Evolutionary conservation across 2,888 invertebrate species (phyloP), one percentile per base, ranked within the genome.

Genomic region (Melinopterus prodromus): DNA sequence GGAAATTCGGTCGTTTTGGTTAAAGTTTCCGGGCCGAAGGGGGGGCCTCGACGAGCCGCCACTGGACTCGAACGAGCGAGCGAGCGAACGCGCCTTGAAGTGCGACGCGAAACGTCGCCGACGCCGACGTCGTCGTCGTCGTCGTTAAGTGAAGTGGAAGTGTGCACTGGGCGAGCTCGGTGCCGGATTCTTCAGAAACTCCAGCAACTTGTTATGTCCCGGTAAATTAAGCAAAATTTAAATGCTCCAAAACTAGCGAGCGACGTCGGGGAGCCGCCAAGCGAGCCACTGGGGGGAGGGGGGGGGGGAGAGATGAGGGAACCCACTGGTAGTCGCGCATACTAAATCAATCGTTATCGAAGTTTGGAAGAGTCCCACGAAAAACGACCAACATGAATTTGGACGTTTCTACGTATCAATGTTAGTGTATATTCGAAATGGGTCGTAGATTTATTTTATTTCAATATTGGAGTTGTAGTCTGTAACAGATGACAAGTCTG

Each of bases 211-310:
- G 53, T 53, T 53, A 53, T 53, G 53, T 53, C 53, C 53, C 53
- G 53, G 53, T 53, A 53, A 53, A 53, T 53, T 53, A 53, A 53
- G 53, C 53, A 53, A 53, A 53, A 53, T 53, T 53, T 53, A 53
- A 53, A 53, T 53, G 53, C 9, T 53, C 53, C 53, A 53, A 53
- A 53, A 53, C 53, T 53, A 53, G 53, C 53, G 53, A 12, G 53
- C 7, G 53, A 53, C 53, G 53, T 12, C 53, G 12, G 3, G 26
- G 26, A 26, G 26, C 53, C 12, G 53, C 53, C 53, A 53, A 4
- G 53, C 3, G 53, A 53, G 12, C 7, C 53, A 26, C 26, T 26
- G 26, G 26, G 26, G 3, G 26, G 3, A 3, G 26, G 26, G 26
- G 26, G 26, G 26, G 26, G 26, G 26, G 26, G 26, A n/a, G n/a